Conservation (phyloP, 2,113 vertebrate genomes). For the Catharus minimus region DNA sequence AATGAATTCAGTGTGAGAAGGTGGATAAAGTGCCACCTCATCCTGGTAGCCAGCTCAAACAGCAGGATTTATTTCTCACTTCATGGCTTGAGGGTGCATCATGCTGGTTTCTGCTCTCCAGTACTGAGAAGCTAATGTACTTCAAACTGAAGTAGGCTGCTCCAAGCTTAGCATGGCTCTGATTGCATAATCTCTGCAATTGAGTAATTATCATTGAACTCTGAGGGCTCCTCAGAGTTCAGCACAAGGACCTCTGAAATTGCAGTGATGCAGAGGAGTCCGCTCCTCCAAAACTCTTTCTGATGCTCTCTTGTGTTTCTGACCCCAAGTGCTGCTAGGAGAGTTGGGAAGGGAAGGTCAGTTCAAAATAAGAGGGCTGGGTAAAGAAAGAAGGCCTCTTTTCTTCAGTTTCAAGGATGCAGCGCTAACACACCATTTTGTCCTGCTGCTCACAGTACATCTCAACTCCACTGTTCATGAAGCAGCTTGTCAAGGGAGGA, state of each 20-base stretch:
- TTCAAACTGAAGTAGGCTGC: not conserved
- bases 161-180: not conserved
- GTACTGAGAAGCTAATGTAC: not conserved
- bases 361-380: not conserved
- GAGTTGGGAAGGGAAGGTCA: not conserved
- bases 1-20: not conserved
- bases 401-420: not conserved
- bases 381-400: not conserved
- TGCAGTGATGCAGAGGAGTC: not conserved
- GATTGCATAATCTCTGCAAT: not conserved
- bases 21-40: not conserved
- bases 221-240: not conserved
- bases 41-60: not conserved
- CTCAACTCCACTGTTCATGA: not conserved
- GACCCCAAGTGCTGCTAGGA: not conserved
- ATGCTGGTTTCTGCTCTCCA: not conserved
- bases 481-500: not conserved
- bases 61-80: not conserved
- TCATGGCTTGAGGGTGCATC: fast-evolving
- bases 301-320: not conserved
- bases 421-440: not conserved
- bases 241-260: fast-evolving
- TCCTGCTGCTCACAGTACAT: not conserved
- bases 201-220: not conserved
- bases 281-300: not conserved